Evolutionary conservation across 2,113 vertebrate species (phyloP).

Genomic region (Meles meles): DNA sequence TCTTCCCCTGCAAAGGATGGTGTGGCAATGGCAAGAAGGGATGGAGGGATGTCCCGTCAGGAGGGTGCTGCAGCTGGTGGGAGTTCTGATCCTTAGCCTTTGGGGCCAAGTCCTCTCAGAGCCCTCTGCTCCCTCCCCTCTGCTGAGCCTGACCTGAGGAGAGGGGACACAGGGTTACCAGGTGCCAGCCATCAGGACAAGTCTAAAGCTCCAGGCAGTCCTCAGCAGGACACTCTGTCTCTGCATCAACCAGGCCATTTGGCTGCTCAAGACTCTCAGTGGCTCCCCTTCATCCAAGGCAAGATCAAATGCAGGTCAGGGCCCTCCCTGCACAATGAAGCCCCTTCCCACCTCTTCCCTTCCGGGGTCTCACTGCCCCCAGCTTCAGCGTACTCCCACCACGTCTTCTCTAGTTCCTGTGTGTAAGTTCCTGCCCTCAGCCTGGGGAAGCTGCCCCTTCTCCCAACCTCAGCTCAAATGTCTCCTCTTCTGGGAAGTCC

Average conservation of each 20-base stretch:
- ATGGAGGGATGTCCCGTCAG: background rate
- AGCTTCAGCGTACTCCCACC: background rate
- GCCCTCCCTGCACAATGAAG: background rate
- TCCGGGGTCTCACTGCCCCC: background rate
- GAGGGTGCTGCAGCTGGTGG: background rate
- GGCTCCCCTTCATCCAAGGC: background rate
- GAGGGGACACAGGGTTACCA: background rate
- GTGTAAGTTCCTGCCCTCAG: background rate
- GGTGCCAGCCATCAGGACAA: background rate
- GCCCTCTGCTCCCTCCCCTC: background rate
- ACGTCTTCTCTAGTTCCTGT: background rate
- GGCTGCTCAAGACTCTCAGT: background rate
- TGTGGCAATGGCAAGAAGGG: background rate
- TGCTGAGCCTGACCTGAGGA: background rate
- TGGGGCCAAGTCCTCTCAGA: background rate
- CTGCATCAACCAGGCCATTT: background rate
- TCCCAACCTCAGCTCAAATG: background rate
- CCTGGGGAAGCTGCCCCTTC: background rate
- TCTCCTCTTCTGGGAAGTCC: background rate
- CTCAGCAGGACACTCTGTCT: background rate
- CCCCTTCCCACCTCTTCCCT: background rate
- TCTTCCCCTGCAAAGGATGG: background rate
- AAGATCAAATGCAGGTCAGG: background rate
- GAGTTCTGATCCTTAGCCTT: background rate
- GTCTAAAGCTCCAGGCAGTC: background rate